Conservation (phyloP, 2,888 invertebrate species). For the Vannuccia rotundouncinata region DNA sequence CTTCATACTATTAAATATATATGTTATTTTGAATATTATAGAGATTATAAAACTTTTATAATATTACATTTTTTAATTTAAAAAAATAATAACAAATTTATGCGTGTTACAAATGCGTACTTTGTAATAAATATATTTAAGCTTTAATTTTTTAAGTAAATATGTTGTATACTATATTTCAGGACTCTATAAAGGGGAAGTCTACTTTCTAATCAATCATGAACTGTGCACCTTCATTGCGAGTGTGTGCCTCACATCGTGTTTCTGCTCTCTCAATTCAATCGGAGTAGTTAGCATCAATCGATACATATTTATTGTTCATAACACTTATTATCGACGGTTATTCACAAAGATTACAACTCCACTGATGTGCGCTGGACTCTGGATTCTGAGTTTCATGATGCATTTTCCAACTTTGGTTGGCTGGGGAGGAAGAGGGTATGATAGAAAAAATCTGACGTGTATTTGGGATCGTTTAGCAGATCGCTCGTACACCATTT, state of each 20-base stretch:
- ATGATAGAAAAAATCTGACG: constrained; percentile 42
- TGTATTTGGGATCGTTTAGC: constrained; percentile 43
- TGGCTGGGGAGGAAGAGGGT: constrained; percentile 43
- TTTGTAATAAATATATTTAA: no score
- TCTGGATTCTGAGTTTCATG: constrained; percentile 42
- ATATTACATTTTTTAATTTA: no score
- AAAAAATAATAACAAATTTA: no score
- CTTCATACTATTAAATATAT: no score
- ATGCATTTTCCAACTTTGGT: constrained; percentile 42
- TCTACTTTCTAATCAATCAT: constrained; percentile 41
- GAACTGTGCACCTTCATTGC: constrained; percentile 42
- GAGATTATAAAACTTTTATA: no score
- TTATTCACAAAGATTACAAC: constrained; percentile 41
- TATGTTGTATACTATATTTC: no score
- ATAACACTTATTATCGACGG: constrained; percentile 39
- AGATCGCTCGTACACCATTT: constrained; percentile 42
- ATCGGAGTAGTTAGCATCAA: constrained; percentile 42
- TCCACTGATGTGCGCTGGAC: constrained; percentile 39
- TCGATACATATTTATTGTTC: constrained; percentile 41
- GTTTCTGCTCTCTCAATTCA: constrained; percentile 42
- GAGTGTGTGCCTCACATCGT: constrained; percentile 42
- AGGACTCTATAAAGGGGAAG: no score
- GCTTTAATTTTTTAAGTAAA: no score
- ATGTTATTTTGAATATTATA: no score
- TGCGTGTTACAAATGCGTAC: no score